Evolutionary conservation across 2,888 invertebrate genomes (phyloP).

Genomic region (Himalopsyche anomala): DNA sequence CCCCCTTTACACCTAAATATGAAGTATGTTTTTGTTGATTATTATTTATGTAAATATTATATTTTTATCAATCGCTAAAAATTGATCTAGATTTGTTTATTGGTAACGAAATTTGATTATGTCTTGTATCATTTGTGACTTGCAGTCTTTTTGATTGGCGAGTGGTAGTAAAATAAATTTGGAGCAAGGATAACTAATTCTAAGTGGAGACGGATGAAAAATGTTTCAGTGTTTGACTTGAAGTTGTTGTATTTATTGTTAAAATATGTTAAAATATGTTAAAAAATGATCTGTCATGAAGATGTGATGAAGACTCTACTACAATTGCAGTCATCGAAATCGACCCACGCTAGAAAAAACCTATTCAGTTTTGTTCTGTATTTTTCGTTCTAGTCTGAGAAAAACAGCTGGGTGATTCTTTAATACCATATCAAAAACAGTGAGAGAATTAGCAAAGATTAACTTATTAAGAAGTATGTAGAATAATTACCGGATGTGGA

Average conservation of each 20-base stretch:
- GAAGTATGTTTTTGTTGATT: conserved; percentile 4
- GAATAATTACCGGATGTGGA: conserved; percentile 35
- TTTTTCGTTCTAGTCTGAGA: too few species aligned
- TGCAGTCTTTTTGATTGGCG: conserved; percentile 22
- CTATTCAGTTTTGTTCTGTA: too few species aligned
- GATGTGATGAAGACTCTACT: too few species aligned
- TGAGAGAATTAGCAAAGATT: too few species aligned
- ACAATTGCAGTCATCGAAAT: too few species aligned
- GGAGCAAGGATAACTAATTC: conserved; percentile 37
- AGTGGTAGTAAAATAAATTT: conserved; percentile 12
- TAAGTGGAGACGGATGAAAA: conserved; percentile 45
- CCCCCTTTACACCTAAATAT: not conserved
- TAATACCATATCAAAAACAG: too few species aligned
- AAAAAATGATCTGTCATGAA: too few species aligned
- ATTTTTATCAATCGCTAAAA: conserved; percentile 19
- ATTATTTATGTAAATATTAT: conserved; percentile 29
- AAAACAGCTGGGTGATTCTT: too few species aligned
- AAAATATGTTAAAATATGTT: too few species aligned
- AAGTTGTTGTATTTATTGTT: conserved; percentile 65
- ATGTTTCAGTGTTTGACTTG: conserved; percentile 48
- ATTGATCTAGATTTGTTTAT: not conserved
- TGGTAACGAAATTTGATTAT: not conserved
- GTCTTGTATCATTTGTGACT: conserved; percentile 16
- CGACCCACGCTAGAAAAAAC: too few species aligned
- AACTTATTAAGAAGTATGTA: not conserved